Conservation (phyloP, 1,140 invertebrate genomes). For the Drosophila orena region DNA sequence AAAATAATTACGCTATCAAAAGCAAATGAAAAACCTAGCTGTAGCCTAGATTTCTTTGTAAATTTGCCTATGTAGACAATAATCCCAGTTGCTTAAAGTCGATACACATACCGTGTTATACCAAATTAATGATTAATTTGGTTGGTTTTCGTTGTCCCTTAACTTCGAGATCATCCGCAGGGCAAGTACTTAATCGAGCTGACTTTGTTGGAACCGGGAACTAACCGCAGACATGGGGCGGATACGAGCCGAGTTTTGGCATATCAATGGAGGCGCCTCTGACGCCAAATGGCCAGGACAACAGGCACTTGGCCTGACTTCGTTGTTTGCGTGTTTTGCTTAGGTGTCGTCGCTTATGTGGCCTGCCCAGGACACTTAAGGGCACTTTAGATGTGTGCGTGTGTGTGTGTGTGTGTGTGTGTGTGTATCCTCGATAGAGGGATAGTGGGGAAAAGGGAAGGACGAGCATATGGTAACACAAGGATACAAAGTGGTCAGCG, state of each 20-base stretch:
- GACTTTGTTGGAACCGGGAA: slow-evolving; percentile 14
- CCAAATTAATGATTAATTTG: not conserved
- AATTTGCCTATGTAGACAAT: too few relatives aligned
- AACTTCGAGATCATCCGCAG: not conserved
- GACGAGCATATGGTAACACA: slow-evolving; percentile 39
- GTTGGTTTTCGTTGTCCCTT: not conserved
- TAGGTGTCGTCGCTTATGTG: slow-evolving; percentile 81
- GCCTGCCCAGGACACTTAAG: slow-evolving; percentile 76
- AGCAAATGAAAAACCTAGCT: too few relatives aligned
- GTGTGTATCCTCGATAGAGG: slow-evolving; percentile 5
- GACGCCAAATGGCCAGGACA: slow-evolving; percentile 66
- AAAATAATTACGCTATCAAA: not conserved
- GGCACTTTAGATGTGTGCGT: slow-evolving; percentile 71
- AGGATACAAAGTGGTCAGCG: slow-evolving; percentile 68
- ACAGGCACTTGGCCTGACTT: slow-evolving; percentile 49
- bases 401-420: not conserved
- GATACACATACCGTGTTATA: not conserved
- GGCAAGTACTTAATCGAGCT: slow-evolving; percentile 3
- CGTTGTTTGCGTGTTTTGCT: slow-evolving; percentile 76
- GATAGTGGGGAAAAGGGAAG: slow-evolving; percentile 9
- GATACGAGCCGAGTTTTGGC: slow-evolving; percentile 12
- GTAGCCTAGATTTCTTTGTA: too few relatives aligned
- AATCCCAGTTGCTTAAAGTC: too few relatives aligned
- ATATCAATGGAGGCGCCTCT: slow-evolving; percentile 68
- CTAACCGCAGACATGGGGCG: slow-evolving; percentile 24